Conservation (phyloP, 2,113 vertebrate genomes). For the Pongo abelii region DNA sequence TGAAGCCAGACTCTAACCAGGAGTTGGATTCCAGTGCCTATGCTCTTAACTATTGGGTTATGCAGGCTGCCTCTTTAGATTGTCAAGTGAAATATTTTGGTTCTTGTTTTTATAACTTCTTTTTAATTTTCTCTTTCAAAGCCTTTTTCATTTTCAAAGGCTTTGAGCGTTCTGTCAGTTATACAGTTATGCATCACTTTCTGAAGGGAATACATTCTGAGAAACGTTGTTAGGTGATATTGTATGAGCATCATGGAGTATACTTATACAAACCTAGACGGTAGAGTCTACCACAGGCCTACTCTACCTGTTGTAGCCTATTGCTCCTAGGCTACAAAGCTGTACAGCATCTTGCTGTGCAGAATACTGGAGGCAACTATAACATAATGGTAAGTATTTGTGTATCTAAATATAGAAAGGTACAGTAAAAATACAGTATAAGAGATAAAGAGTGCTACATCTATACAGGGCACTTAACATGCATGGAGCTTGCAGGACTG, state of each 20-base stretch:
- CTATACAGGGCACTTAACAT: neutral
- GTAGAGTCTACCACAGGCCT: neutral
- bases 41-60: neutral
- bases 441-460: neutral
- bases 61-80: neutral
- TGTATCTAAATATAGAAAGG: neutral
- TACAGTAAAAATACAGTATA: neutral
- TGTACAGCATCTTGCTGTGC: neutral
- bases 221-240: neutral
- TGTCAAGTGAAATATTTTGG: neutral
- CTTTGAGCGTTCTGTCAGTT: neutral
- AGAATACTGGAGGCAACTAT: neutral
- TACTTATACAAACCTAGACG: neutral
- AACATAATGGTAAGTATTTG: neutral
- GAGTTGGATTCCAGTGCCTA: neutral
- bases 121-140: slow-evolving; percentile 11
- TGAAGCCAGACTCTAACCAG: neutral
- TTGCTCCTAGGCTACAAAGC: neutral
- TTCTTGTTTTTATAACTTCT: neutral
- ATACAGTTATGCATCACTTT: neutral
- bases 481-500: neutral
- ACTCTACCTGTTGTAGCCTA: neutral
- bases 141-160: slow-evolving; percentile 4
- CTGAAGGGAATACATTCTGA: neutral
- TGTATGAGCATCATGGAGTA: neutral